A percentile compares a stretch with the other conserved stretches of the same genome.
phyloP scores from a whole-genome alignment of 1,140 invertebrate species.

The Idris sp. region DNA sequence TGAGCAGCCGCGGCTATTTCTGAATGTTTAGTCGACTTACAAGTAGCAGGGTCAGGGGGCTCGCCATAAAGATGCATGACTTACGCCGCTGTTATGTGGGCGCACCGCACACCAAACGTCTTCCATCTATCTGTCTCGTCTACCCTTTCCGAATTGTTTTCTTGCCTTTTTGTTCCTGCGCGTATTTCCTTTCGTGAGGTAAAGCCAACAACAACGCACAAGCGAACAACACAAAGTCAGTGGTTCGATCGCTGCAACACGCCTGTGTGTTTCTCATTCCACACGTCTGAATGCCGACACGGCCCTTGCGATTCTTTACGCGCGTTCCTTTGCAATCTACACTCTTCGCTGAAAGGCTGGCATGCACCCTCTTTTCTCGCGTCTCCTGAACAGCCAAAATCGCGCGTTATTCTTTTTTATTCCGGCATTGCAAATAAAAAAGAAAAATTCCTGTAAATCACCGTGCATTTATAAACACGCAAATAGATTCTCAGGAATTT shows the following conservation, averaged over 20 bases:
- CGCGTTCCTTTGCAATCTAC: constrained; percentile 64
- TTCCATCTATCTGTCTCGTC: constrained; percentile 75
- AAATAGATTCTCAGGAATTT: too few species aligned
- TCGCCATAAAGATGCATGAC: constrained; percentile 77
- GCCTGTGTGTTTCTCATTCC: constrained; percentile 62
- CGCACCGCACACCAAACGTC: constrained; percentile 70
- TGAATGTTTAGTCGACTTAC: constrained; percentile 77
- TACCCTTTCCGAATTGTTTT: too few species aligned
- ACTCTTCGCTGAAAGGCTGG: constrained; percentile 63
- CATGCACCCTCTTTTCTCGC: constrained; percentile 63
- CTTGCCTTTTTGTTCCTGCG: constrained; percentile 48
- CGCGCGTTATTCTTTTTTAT: constrained; percentile 57
- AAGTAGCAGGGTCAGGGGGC: constrained; percentile 76
- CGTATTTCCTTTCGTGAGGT: constrained; percentile 38
- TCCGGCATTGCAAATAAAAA: constrained; percentile 23
- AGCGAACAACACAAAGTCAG: constrained; percentile 39
- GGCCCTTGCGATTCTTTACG: constrained; percentile 64
- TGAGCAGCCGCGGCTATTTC: constrained; percentile 70
- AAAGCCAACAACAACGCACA: constrained; percentile 27
- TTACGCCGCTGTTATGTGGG: constrained; percentile 75
- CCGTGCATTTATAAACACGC: constrained; percentile 54
- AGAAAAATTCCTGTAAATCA: constrained; percentile 57
- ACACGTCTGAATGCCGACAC: constrained; percentile 58
- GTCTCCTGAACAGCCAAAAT: constrained; percentile 49
- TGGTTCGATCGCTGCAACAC: constrained; percentile 50